Base-by-base conservation (phyloP, 2,797 vertebrate genomes). In the Orientallactaga sibirica region DNA sequence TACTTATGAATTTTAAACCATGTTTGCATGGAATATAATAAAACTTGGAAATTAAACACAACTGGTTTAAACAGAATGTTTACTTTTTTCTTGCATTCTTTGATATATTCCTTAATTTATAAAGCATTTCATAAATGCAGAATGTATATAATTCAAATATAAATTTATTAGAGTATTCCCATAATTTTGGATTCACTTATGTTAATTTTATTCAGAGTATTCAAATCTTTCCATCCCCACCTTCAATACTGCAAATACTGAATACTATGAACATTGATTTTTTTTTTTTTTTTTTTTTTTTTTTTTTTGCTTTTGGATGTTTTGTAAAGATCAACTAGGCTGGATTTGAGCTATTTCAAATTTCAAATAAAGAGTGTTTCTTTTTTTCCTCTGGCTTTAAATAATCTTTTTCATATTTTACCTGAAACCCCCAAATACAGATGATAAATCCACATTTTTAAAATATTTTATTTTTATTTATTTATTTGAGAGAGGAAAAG, bases 1-100 rank as follows among this genome's bases (percentile, higher is more conserved):
- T 90, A 74, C 77, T 97, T 95, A 86, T 96, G 94, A 97, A 97
- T 97, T 97, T 97, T 96, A 97, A 97, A 96, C 96, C n/a, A 79
- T 52, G 77, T 95, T 95, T 48, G 52, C 80, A 61, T 70, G 85
- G 43, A 64, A 77, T 67, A 88, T 92, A 91, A 86, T 71, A 96
- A 96, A 97, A 29, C 71, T 88, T 4, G 62, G n/a, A 97, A 96
- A 61, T 96, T 92, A 96, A 90, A 88, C 25, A 81, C 74, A 96
- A 97, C 67, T 95, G 73, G 58, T 90, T 97, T 94, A 80, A 97
- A 96, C 93, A 94, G 97, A 96, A 96, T 95, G 91, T 84, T 95
- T 48, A 10, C 48, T 48, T 96, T 96, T 25, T 52, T 94, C 94
- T 95, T 95, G 94, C 37, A 76, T 84, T 96, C 73, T 95, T 95